A percentile compares a stretch with the other conserved stretches of the same genome.
Evolutionary conservation across 2,888 invertebrate species (phyloP).

Genomic region (Archips crataeganus): DNA sequence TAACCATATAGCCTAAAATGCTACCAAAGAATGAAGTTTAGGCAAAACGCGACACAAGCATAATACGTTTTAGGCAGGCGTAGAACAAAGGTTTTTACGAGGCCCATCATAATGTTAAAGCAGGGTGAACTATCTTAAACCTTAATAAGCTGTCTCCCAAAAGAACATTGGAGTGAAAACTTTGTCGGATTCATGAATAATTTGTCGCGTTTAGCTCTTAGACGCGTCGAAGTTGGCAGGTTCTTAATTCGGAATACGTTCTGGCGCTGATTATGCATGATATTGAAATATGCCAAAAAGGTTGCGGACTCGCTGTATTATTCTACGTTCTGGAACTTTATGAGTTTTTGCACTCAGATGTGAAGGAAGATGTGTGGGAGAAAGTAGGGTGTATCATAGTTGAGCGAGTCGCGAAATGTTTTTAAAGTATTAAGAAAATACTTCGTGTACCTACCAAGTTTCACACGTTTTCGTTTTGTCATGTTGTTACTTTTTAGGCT

Average conservation of each 20-base stretch:
- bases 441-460: too few relatives aligned
- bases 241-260: neutral
- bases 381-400: neutral
- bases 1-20: too few relatives aligned
- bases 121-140: neutral
- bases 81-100: too few relatives aligned
- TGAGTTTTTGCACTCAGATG: neutral
- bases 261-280: neutral
- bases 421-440: too few relatives aligned
- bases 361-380: neutral
- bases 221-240: slow-evolving; percentile 26
- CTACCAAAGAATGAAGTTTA: too few relatives aligned
- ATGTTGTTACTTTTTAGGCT: too few relatives aligned
- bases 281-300: neutral
- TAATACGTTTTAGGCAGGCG: too few relatives aligned
- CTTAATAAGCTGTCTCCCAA: neutral
- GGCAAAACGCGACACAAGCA: too few relatives aligned
- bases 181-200: slow-evolving; percentile 26
- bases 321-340: neutral
- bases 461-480: too few relatives aligned
- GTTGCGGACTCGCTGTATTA: neutral
- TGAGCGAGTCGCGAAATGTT: neutral
- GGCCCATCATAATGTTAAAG: too few relatives aligned
- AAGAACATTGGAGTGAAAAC: slow-evolving; percentile 6
- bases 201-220: slow-evolving; percentile 29